phyloP scores from a whole-genome alignment of 2,113 vertebrate genomes.

The Fulica atra region DNA sequence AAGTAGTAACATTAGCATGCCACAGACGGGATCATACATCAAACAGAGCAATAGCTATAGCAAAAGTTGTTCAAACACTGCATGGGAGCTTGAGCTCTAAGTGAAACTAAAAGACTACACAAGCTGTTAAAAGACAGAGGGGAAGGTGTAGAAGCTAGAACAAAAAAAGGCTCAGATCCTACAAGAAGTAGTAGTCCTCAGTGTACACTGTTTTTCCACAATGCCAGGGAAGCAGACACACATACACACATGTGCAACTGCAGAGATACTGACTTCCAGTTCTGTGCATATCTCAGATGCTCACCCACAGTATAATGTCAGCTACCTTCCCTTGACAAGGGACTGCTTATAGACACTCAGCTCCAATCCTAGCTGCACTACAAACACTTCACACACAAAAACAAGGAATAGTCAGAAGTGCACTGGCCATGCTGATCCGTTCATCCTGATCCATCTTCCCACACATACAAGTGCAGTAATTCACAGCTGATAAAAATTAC shows the following conservation, averaged over 20 bases:
- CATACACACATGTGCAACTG: rapidly evolving
- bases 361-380: not conserved
- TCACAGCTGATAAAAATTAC: not conserved
- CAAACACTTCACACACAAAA: not conserved
- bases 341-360: not conserved
- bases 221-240: not conserved
- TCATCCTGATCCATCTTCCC: not conserved
- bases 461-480: not conserved
- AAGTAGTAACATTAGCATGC: not conserved
- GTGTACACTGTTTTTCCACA: not conserved
- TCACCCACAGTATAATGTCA: not conserved
- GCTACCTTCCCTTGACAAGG: not conserved
- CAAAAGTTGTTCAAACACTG: not conserved
- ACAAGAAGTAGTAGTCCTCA: not conserved
- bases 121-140: not conserved
- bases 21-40: not conserved
- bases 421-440: not conserved
- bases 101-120: not conserved
- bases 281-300: not conserved
- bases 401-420: not conserved
- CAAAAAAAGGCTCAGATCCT: not conserved
- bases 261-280: not conserved
- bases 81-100: not conserved
- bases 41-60: not conserved
- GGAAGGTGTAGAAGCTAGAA: not conserved